Base-by-base conservation (phyloP, 2,888 invertebrate genomes). In the Pristionchus exspectatus region DNA sequence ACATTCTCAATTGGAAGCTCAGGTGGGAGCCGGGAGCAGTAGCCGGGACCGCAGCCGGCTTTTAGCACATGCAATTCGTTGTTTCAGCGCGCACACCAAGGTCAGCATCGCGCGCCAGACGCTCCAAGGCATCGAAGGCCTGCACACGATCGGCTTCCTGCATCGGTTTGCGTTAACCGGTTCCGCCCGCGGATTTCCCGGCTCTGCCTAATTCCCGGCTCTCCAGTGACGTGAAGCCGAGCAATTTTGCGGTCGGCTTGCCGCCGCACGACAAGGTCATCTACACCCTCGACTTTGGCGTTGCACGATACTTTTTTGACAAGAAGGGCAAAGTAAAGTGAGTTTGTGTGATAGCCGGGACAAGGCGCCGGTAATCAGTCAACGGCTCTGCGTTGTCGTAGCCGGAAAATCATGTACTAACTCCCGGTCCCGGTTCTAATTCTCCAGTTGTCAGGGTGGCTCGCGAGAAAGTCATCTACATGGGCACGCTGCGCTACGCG, bases 201-300 rank as follows among this genome's bases (percentile, higher is more conserved):
- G 74, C 69, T 69, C 69, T 3, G 30, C 24, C 63, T 69, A 69
- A 69, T 69, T 30, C 30, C 69, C 69, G 69, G 69, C 69, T 30
- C 81, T 81, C 18, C 81, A 81, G 91, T 24, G 91, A 91, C 66
- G 72, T 91, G 54, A 91, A 91, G 74, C 88, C 88, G 24, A 81
- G 38, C 54, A 92, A 92, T 87, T 91, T 91, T 77, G 92, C 92
- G 24, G 54, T 92, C 50, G 92, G 91, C 50, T 24, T 38, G 21
- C 21, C 44, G 90, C 91, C 69, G 30, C 84, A 24, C 88, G 90
- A 30, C 5, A 72, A 44, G 12, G 50, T 50, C 56, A 81, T 92
- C 56, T 90, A 86, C 88, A 69, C 91, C 44, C 63, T 92, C 74
- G 92, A 92, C 83, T 92, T 92, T 69, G 92, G 92, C 10, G 90